Evolutionary conservation across 2,113 vertebrate species (phyloP).

Genomic region (Gnathonemus longibarbis): DNA sequence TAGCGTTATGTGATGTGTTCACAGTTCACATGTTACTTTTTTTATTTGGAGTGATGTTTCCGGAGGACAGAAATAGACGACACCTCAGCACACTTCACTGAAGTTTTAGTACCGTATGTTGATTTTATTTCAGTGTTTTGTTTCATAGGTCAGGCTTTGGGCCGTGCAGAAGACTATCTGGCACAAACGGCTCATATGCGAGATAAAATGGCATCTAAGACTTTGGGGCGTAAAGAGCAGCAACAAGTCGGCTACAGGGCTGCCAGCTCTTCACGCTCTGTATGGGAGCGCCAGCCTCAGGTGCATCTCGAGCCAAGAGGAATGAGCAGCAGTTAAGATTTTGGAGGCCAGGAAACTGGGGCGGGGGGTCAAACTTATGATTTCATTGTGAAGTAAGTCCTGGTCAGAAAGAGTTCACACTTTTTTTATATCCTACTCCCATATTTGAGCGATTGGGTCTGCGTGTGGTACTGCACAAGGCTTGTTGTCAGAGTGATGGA

Average conservation of each 20-base stretch:
- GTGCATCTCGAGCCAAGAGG: not conserved
- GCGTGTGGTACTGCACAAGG: constrained; percentile 23
- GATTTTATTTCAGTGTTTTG: not conserved
- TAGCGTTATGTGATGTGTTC: constrained; percentile 77
- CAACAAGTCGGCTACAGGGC: not conserved
- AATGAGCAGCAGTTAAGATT: not conserved
- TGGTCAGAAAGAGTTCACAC: not conserved
- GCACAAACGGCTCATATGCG: not conserved
- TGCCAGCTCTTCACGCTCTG: not conserved
- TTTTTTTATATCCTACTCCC: not conserved
- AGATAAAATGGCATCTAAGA: too few relatives aligned
- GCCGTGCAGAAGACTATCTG: not conserved
- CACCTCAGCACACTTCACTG: constrained; percentile 9
- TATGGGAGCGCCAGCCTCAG: not conserved
- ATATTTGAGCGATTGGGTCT: not conserved
- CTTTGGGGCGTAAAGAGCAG: not conserved
- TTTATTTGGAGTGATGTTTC: constrained; percentile 10
- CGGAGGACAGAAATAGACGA: constrained; percentile 7
- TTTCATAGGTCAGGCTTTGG: not conserved
- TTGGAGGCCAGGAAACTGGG: not conserved
- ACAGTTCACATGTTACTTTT: constrained; percentile 50
- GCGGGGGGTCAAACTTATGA: not conserved
- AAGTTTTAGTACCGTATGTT: not conserved
- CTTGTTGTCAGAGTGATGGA: not conserved
- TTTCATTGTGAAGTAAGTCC: not conserved